Evolutionary conservation across 2,797 vertebrate genomes (phyloP), one percentile per base, ranked within the genome.

Genomic region (Hippoglossus hippoglossus): DNA sequence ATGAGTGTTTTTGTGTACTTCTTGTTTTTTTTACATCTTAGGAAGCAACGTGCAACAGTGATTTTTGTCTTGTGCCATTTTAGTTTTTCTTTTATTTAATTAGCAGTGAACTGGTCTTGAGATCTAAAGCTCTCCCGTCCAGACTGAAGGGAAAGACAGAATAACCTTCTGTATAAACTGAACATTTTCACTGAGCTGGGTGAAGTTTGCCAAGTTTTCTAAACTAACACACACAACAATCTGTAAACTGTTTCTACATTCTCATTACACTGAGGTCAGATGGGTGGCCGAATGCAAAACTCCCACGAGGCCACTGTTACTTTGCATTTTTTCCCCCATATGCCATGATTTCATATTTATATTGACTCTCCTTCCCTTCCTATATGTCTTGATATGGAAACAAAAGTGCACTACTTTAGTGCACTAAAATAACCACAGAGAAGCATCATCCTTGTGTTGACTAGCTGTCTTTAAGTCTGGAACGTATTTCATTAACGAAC

Each of bases 381-480:
- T 28, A 9, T 28, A 9, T 44, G 28, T 50, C 12, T 34, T 34
- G 10, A 50, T 51, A 18, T 28, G 6, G 15, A n/a, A n/a, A 25
- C 26, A 18, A 24, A 66, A 47, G 64, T 26, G 53, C 51, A 49
- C 50, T 60, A 50, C n/a, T n/a, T n/a, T n/a, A 47, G 64, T 26
- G 53, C 51, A 49, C 50, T 60, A 50, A 28, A 60, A 61, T 25
- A 56, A 63, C 18, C 22, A 1, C 36, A 25, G 31, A 3, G 63
- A 10, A 57, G 54, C 12, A 26, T 55, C 19, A 15, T 5, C 2
- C 1, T 34, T 58, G 28, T 72, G 62, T 71, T 76, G 46, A 41
- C 51, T 39, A 0, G 36, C 36, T 61, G 18, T 46, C 70, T 63
- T 69, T 63, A 65, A 76, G 59, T 66, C 54, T 39, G 57, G 3